Evolutionary conservation across 2,797 vertebrate genomes (phyloP).

Genomic region (Propithecus perrieri): DNA sequence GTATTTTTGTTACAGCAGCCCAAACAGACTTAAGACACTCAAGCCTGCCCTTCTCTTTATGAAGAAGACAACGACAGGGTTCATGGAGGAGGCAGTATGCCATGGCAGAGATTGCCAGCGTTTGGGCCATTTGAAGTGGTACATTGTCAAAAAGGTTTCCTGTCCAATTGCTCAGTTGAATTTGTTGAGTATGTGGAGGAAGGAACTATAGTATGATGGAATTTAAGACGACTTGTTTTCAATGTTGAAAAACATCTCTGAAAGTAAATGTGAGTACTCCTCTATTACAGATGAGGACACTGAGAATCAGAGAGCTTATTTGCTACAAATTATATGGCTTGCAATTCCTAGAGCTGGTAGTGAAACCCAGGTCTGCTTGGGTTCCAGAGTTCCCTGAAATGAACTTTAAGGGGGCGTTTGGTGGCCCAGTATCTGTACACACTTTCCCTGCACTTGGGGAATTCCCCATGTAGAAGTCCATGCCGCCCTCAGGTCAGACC

Average conservation of each 20-base stretch:
- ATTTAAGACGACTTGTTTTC: not conserved
- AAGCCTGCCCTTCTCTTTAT: not conserved
- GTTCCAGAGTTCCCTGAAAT: not conserved
- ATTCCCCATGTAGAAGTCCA: not conserved
- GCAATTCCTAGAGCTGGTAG: not conserved
- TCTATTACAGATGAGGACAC: not conserved
- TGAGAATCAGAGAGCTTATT: not conserved
- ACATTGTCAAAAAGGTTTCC: not conserved
- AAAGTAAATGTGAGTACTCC: not conserved
- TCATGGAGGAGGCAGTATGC: not conserved
- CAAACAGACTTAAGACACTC: not conserved
- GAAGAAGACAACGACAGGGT: not conserved
- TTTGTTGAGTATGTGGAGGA: not conserved
- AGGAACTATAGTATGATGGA: not conserved
- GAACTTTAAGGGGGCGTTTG: no score
- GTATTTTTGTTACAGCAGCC: not conserved
- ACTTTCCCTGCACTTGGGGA: not conserved
- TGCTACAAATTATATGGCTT: not conserved
- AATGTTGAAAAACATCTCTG: not conserved
- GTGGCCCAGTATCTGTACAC: not conserved
- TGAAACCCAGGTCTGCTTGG: not conserved
- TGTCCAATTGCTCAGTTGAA: not conserved
- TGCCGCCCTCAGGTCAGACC: not conserved
- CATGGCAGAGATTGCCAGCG: fast-evolving
- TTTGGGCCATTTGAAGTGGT: not conserved